Conservation (phyloP, 2,797 vertebrate species). For the Thaleichthys pacificus region DNA sequence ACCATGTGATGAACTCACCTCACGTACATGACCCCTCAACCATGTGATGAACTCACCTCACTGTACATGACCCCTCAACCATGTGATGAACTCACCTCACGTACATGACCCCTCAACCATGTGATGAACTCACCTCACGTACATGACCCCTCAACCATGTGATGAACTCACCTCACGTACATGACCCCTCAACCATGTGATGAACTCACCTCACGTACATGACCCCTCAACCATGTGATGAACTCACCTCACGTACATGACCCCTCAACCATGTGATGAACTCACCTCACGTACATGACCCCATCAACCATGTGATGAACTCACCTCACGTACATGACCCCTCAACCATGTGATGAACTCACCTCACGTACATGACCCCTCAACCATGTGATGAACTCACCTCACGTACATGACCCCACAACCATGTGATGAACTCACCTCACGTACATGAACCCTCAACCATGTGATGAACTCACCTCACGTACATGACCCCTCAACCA, state of each 20-base stretch:
- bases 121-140: not conserved
- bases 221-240: conserved; percentile 3
- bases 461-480: not conserved
- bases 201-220: not conserved
- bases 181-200: not conserved
- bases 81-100: not conserved
- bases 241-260: not conserved
- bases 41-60: conserved; percentile 1
- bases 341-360: conserved; percentile 3
- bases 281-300: not conserved
- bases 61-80: not conserved
- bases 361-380: not conserved
- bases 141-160: conserved; percentile 2
- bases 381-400: conserved; percentile 5
- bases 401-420: not conserved
- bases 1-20: conserved; percentile 1
- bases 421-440: conserved; percentile 1
- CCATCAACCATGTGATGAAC: not conserved
- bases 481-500: not conserved
- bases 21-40: not conserved
- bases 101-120: not conserved
- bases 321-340: not conserved
- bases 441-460: not conserved
- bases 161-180: not conserved
- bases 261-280: conserved; percentile 5